These are phyloP conservation scores for Neria commutata DNA, from an alignment of 2,888 invertebrate genomes.

Conservation along the genomic window DNA sequence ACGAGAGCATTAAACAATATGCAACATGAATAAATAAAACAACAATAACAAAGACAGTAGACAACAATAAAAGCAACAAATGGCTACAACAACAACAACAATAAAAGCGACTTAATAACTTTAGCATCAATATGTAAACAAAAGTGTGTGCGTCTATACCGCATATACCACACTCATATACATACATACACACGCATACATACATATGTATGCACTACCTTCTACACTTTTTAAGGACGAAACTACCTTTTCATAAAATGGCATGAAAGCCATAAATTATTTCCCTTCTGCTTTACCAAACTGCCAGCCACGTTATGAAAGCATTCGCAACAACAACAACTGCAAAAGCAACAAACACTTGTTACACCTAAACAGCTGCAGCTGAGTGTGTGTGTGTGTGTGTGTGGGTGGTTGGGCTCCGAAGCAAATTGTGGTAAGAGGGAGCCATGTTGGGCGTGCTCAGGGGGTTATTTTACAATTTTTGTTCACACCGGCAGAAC, in stretches of 20 bases:
- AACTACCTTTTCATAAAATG: slow-evolving; percentile 8
- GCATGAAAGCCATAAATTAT: slow-evolving; percentile 13
- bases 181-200: no score
- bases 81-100: slow-evolving; percentile 1
- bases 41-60: neutral
- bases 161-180: no score
- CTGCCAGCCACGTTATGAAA: neutral
- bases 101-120: neutral
- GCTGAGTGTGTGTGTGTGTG: neutral
- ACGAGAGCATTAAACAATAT: slow-evolving; percentile 5
- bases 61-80: neutral
- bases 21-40: neutral
- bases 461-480: neutral
- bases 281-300: neutral
- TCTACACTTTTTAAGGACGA: no score
- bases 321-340: neutral
- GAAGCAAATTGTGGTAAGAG: neutral
- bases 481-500: no score
- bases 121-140: neutral
- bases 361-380: neutral
- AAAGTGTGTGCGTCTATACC: neutral
- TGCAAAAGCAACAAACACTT: slow-evolving; percentile 1
- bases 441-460: neutral
- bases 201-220: no score
- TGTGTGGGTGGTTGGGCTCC: neutral